These are phyloP conservation scores for Riptortus pedestris DNA, from an alignment of 1,140 invertebrate species.

Conservation along the genomic window DNA sequence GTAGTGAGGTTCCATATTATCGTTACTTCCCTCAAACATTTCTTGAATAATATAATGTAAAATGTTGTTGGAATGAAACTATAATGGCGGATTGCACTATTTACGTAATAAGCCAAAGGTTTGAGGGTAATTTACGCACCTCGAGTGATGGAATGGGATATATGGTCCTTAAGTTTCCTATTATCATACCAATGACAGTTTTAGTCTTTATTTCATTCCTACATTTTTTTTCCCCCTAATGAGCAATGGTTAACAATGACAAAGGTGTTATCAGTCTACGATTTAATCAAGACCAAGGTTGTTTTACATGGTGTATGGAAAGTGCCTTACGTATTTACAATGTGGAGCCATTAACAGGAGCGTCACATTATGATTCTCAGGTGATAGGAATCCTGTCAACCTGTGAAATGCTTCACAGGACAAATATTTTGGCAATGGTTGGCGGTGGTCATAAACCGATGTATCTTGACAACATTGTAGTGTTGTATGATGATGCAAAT, in stretches of 20 bases:
- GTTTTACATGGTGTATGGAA: constrained; percentile 81
- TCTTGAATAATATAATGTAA: too few species aligned
- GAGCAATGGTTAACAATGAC: constrained; percentile 25
- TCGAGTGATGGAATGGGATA: too few species aligned
- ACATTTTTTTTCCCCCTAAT: too few species aligned
- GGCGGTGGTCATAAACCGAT: constrained; percentile 60
- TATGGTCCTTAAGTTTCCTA: too few species aligned
- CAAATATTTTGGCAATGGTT: constrained; percentile 74
- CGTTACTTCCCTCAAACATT: too few species aligned
- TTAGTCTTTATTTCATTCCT: too few species aligned
- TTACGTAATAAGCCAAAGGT: too few species aligned
- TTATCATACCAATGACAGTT: too few species aligned
- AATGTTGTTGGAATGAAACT: too few species aligned
- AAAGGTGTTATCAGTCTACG: constrained; percentile 54
- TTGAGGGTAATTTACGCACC: too few species aligned
- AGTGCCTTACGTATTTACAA: constrained; percentile 78
- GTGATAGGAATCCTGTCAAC: constrained; percentile 65
- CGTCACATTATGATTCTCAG: constrained; percentile 62
- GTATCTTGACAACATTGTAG: constrained; percentile 69
- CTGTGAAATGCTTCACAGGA: constrained; percentile 79
- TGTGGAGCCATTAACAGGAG: constrained; percentile 80
- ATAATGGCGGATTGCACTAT: too few species aligned
- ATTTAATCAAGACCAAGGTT: constrained; percentile 80
- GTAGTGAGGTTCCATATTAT: too few species aligned
- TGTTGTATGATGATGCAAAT: constrained; percentile 65